Evolutionary conservation across 2,113 vertebrate species (phyloP).

Genomic region (Cariama cristata): DNA sequence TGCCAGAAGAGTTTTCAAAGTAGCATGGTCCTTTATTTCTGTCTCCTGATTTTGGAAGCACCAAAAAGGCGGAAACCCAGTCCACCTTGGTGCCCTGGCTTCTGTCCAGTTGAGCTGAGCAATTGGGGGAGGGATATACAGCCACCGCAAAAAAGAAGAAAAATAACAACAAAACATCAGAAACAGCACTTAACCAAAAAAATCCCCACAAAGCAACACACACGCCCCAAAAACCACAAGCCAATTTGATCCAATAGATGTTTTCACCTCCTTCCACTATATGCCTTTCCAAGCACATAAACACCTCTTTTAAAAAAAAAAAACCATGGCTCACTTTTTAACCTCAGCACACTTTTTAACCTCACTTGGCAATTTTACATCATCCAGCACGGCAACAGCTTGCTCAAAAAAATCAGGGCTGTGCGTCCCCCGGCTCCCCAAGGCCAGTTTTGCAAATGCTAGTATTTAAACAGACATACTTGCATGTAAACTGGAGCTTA

Average conservation of each 20-base stretch:
- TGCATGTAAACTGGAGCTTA: not conserved
- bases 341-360: not conserved
- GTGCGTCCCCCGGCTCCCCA: no score
- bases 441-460: not conserved
- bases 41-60: not conserved
- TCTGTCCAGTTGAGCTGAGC: not conserved
- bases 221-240: no score
- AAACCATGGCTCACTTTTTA: not conserved
- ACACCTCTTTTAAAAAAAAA: not conserved
- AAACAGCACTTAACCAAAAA: not conserved
- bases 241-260: not conserved
- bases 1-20: not conserved
- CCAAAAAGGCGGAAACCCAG: not conserved
- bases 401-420: not conserved
- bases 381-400: not conserved
- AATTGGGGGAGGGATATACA: accelerated
- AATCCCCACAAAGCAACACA: accelerated
- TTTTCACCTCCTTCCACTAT: not conserved
- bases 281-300: not conserved
- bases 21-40: not conserved
- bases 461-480: not conserved
- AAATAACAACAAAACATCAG: not conserved
- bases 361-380: not conserved
- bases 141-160: not conserved
- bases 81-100: no score